Conservation (phyloP, 2,113 vertebrate species). For the Anguilla japonica region DNA sequence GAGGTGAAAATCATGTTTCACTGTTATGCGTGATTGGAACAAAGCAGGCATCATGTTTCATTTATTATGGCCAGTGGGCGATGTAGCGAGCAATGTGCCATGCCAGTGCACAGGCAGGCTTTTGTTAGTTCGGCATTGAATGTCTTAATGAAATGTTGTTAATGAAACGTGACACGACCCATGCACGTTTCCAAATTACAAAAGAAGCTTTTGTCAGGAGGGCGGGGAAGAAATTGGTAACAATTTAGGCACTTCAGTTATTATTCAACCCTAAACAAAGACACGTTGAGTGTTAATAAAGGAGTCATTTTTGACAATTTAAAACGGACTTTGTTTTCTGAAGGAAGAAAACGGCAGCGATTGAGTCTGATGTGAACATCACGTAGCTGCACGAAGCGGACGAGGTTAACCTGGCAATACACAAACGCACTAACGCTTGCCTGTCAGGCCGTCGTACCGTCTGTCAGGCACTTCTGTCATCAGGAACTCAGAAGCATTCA, state of each 20-base stretch:
- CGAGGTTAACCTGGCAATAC: background rate
- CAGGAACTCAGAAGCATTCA: background rate
- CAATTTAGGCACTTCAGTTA: background rate
- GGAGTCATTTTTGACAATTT: too few relatives aligned
- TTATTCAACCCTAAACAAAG: background rate
- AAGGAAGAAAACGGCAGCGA: background rate
- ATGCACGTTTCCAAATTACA: background rate
- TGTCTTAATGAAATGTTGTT: background rate
- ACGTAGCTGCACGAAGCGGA: background rate
- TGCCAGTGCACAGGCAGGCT: background rate
- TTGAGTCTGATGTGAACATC: background rate
- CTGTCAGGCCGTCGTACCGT: background rate
- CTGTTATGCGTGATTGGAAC: background rate
- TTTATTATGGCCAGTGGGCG: background rate
- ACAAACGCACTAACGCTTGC: background rate
- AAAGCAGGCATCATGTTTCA: background rate
- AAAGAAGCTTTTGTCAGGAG: background rate
- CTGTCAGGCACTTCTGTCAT: background rate
- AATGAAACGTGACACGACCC: conserved; percentile 2
- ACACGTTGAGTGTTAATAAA: background rate
- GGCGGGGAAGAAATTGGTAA: background rate
- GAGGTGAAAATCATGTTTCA: background rate
- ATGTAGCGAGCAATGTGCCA: background rate
- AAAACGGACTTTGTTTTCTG: too few relatives aligned
- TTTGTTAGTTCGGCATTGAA: background rate